Base-by-base conservation (phyloP, 2,888 invertebrate genomes). In the Mythimna loreyi region DNA sequence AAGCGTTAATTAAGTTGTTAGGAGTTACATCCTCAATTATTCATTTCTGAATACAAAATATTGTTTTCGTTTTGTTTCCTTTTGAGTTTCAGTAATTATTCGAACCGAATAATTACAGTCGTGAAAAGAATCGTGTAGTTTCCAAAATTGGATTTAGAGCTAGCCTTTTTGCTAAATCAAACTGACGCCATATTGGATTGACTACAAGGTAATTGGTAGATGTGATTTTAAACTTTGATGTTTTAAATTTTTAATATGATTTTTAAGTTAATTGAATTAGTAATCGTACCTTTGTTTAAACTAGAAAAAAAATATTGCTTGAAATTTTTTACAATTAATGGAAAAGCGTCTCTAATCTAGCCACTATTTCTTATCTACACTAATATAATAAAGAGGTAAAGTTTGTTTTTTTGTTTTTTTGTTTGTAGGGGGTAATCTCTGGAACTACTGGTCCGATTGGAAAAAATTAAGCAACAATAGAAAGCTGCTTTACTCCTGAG, bases 1-100 rank as follows among this genome's bases (percentile, higher is more conserved):
- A 50, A 68, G 40, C 43, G 55, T 75, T 66, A 94, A 96, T 77
- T 87, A 93, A 75, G 93, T 56, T 94, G 70, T 91, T 94, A 87
- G 93, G 30, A 52, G 77, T 70, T 76, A 75, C 78, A 71, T 72
- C 55, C 58, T 58, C 36, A 72, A 53, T 52, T 78, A 77, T 70
- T 68, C 43, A 72, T 58, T 77, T 57, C 77, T 30, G 71, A 56
- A 72, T 43, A 49, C 68, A 77, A 78, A 71, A 71, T 72, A 55
- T 61, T 78, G 56, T 50, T 77, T 73, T 62, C 55, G 23, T 53
- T 50, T 62, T 76, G 60, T 50, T 60, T 64, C 64, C 69, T 62
- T 64, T 49, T 33, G 58, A 43, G 53, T 40, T 47, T 73, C n/a
- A 40, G 16, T 70, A 53, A 53, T 71, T 33, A 59, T 75, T 60